phyloP scores from a whole-genome alignment of 2,888 invertebrate species.

The Leptothorax acervorum region DNA sequence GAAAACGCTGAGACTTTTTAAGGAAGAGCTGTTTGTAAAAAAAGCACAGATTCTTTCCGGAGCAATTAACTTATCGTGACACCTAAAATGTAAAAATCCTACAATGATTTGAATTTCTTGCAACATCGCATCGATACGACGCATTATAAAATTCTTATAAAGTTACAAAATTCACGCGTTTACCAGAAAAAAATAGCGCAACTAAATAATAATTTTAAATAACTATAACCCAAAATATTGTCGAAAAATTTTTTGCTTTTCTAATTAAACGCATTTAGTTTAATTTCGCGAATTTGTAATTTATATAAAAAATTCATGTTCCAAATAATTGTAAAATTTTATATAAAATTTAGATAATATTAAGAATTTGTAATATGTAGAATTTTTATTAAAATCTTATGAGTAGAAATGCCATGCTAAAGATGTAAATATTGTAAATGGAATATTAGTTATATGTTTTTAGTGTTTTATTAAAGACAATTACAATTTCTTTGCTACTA shows the following conservation, averaged over 20 bases:
- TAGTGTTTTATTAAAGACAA: background rate
- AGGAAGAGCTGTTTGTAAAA: slow-evolving; percentile 36
- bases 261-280: slow-evolving; percentile 8
- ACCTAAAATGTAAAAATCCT: background rate
- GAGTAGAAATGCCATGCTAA: background rate
- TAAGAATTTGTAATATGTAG: background rate
- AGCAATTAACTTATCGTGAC: slow-evolving; percentile 43
- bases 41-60: slow-evolving; percentile 6
- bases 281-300: background rate
- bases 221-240: background rate
- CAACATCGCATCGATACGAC: background rate
- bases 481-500: background rate
- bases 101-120: slow-evolving; percentile 3
- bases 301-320: background rate
- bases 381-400: background rate
- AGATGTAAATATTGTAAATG: background rate
- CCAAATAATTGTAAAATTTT: background rate
- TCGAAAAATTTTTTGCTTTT: background rate
- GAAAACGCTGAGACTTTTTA: slow-evolving; percentile 62
- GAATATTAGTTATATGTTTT: background rate
- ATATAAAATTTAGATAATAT: background rate
- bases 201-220: background rate
- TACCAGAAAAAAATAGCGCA: background rate
- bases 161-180: background rate
- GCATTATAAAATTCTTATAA: background rate